These are phyloP conservation scores for Helogale parvula DNA, from an alignment of 2,113 vertebrate genomes.

Conservation along the genomic window DNA sequence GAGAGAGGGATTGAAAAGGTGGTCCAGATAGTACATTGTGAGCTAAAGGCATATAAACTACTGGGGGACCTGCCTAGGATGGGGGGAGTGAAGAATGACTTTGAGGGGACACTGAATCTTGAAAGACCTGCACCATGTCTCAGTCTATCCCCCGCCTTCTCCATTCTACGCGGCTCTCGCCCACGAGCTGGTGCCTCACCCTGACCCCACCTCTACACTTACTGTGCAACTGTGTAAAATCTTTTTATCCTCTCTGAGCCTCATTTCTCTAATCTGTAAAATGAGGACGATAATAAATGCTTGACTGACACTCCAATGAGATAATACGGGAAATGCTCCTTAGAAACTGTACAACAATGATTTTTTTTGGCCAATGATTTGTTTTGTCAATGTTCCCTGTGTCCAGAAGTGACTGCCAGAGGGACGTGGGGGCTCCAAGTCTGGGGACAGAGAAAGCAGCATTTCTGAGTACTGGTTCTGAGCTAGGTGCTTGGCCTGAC, in stretches of 20 bases:
- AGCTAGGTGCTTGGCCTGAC: not conserved
- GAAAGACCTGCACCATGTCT: not conserved
- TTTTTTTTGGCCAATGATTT: not conserved
- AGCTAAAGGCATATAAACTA: not conserved
- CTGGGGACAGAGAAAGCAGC: not conserved
- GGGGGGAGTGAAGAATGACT: not conserved
- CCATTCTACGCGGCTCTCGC: not conserved
- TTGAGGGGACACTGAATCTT: not conserved
- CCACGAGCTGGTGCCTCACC: not conserved
- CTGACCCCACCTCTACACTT: not conserved
- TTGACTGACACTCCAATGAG: not conserved
- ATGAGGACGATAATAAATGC: not conserved
- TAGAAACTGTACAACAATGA: not conserved
- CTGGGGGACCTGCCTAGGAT: not conserved
- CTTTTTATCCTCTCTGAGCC: not conserved
- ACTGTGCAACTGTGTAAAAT: not conserved
- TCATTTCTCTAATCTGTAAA: constrained; percentile 6
- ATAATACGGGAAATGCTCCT: not conserved
- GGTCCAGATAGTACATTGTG: not conserved
- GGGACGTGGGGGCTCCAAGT: not conserved
- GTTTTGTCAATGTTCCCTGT: not conserved
- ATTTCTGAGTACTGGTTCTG: not conserved
- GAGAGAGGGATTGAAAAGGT: not conserved
- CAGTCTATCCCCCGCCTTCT: not conserved
- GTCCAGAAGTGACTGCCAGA: not conserved